Evolutionary conservation across 2,888 invertebrate genomes (phyloP).

Genomic region (Oligia fasciuncula): DNA sequence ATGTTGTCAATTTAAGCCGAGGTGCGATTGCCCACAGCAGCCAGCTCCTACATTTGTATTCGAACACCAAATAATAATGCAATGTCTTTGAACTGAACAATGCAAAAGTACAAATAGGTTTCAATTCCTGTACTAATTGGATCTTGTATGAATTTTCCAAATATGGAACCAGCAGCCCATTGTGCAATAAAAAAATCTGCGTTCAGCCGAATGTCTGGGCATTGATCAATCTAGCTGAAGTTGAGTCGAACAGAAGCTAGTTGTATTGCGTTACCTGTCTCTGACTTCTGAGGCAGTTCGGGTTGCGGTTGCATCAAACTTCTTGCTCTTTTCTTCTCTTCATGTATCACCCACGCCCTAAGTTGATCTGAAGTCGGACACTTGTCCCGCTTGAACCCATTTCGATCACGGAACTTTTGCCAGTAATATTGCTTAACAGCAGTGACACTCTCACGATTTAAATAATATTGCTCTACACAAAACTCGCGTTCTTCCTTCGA

Average conservation of each 20-base stretch:
- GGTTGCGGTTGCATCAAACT: neutral
- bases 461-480: conserved; percentile 25
- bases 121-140: neutral
- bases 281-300: neutral
- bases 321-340: conserved; percentile 1
- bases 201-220: neutral
- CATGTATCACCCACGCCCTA: conserved; percentile 13
- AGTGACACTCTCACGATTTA: neutral
- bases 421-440: neutral
- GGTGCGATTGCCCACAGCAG: neutral
- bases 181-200: neutral
- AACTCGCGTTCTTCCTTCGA: conserved; percentile 12
- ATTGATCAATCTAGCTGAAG: neutral
- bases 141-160: neutral
- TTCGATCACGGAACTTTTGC: neutral
- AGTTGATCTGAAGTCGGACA: conserved; percentile 9
- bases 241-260: neutral
- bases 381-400: neutral
- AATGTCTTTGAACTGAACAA: neutral
- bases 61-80: neutral
- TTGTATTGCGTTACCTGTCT: neutral
- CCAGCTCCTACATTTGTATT: neutral
- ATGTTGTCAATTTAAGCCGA: neutral
- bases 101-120: neutral
- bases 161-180: neutral